Percentiles rank a stretch among this genome's conserved stretches.
phyloP scores from a whole-genome alignment of 1,140 invertebrate genomes.

The Parasteatoda tepidariorum region DNA sequence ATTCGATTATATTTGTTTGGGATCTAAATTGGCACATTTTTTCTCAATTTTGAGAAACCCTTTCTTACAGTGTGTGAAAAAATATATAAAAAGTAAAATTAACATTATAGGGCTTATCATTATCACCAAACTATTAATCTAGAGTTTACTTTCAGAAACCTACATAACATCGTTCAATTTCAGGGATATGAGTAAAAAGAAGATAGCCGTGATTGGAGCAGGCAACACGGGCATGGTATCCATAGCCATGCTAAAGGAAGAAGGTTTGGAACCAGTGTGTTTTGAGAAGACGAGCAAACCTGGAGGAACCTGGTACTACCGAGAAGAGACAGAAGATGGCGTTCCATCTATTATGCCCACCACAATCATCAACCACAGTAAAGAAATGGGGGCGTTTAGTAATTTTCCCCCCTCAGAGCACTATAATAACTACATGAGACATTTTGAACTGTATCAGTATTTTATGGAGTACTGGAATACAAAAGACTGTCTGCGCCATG shows the following conservation, averaged over 20 bases:
- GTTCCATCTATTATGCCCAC: slow-evolving; percentile 64
- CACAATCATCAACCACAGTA: slow-evolving; percentile 62
- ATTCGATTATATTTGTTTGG: too few relatives aligned
- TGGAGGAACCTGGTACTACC: slow-evolving; percentile 72
- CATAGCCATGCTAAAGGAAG: slow-evolving; percentile 1
- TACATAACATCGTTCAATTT: too few relatives aligned
- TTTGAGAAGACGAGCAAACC: slow-evolving; percentile 65
- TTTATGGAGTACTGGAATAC: slow-evolving; percentile 68
- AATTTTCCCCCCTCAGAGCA: slow-evolving; percentile 68
- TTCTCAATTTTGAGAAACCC: too few relatives aligned
- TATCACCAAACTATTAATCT: too few relatives aligned
- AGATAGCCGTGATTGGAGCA: slow-evolving; percentile 31
- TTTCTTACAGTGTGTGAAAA: too few relatives aligned
- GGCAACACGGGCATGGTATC: slow-evolving; percentile 1
- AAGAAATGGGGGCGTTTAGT: slow-evolving; percentile 70
- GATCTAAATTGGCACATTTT: too few relatives aligned
- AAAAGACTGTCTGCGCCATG: slow-evolving; percentile 67
- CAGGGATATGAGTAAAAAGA: too few relatives aligned
- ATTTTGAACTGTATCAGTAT: slow-evolving; percentile 67
- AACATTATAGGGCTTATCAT: too few relatives aligned
- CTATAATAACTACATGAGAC: slow-evolving; percentile 66
- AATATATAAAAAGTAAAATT: too few relatives aligned
- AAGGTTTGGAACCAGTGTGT: slow-evolving; percentile 33
- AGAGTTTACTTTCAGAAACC: too few relatives aligned
- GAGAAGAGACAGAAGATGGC: slow-evolving; percentile 65